Evolutionary conservation across 2,797 vertebrate species (phyloP), one percentile per base, ranked within the genome.

Genomic region (Bucorvus abyssinicus): DNA sequence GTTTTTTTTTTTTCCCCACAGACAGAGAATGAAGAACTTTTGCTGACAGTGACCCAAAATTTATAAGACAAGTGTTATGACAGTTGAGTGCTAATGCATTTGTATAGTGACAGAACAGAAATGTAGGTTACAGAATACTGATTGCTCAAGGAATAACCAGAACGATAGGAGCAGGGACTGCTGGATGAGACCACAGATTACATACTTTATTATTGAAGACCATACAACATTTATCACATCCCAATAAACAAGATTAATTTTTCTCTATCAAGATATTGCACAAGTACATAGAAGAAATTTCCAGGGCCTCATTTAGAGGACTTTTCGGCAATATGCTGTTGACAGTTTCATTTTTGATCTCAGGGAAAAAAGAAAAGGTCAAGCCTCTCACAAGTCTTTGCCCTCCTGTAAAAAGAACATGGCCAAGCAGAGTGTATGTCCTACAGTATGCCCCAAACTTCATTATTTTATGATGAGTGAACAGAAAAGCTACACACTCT

Each of bases 121-220:
- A 94, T 80, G 30, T 40, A 91, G 38, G 32, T 88, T 94, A 65
- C 3, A 71, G 80, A 96, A 89, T 97, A 86, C 10, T 52, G 67
- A 91, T 97, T 97, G 93, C 36, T 63, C 61, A 14, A 91, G 90
- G 88, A 82, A 87, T 94, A 93, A 93, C 50, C 50, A 84, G 38
- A 75, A 42, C 45, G 14, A 88, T 75, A 89, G 44, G n/a, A 92
- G 29, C 90, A 78, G 29, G 47, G 45, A 52, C 50, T 55, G 49
- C 69, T 73, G 47, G 14, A 21, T 77, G 19, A 23, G 84, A 84
- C 26, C n/a, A 93, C 19, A 79, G 56, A 55, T 49, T 20, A 87
- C 52, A 21, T 44, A 14, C 40, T 94, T 90, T 79, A 86, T 84
- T 87, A 42, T 4, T 88, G 74, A 95, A 45, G 61, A 93, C 63